phyloP scores from a whole-genome alignment of 1,140 invertebrate genomes.

The Delia radicum region DNA sequence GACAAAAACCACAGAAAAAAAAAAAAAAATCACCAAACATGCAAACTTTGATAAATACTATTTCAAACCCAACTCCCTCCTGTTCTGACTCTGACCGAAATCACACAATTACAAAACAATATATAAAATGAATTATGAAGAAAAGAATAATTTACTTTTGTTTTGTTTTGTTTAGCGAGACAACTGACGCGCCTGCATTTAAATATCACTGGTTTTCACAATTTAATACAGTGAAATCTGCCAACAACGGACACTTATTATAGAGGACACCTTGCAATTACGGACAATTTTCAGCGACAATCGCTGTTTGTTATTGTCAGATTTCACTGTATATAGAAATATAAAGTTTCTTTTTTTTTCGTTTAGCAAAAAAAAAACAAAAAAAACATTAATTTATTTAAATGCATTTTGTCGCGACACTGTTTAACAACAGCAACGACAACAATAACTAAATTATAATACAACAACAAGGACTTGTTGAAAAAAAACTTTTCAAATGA shows the following conservation, averaged over 20 bases:
- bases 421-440: slow-evolving; percentile 30
- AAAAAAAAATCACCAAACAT: not conserved
- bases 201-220: not conserved
- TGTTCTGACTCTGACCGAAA: not conserved
- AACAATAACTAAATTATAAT: not conserved
- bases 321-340: not conserved
- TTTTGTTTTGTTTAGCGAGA: not conserved
- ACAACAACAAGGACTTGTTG: slow-evolving; percentile 8
- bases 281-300: not conserved
- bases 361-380: not conserved
- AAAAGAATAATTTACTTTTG: slow-evolving; percentile 1
- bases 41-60: not conserved
- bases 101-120: not conserved
- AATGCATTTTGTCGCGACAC: slow-evolving; percentile 54
- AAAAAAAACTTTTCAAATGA: not conserved
- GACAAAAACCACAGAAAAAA: not conserved
- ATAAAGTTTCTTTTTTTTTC: slow-evolving; percentile 8
- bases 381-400: slow-evolving; percentile 49
- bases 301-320: not conserved
- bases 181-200: slow-evolving; percentile 12
- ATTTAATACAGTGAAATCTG: no score
- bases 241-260: no score
- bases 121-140: not conserved
- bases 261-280: not conserved
- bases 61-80: not conserved